Conservation (phyloP, 1,140 invertebrate species). For the Brachionus rubens region DNA sequence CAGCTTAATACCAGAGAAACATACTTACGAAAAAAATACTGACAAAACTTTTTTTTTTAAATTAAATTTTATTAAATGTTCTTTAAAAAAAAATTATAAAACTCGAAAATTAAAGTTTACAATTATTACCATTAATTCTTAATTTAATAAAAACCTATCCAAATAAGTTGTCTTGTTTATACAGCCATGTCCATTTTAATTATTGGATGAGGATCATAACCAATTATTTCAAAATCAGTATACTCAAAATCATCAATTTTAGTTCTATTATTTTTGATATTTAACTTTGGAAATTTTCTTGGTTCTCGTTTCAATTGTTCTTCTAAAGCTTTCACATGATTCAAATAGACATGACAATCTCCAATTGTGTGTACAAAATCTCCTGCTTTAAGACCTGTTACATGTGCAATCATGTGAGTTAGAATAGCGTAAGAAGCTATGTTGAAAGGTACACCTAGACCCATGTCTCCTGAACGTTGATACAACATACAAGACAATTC, state of each 20-base stretch:
- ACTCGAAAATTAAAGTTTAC: no score
- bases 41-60: no score
- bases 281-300: constrained; percentile 76
- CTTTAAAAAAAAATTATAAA: no score
- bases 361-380: constrained; percentile 95
- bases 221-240: constrained; percentile 81
- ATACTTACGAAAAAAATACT: no score
- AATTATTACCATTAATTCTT: no score
- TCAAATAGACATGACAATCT: constrained; percentile 91
- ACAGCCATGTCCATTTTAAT: constrained; percentile 92
- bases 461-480: constrained; percentile 95
- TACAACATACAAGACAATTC: constrained; percentile 83
- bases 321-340: constrained; percentile 81
- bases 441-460: constrained; percentile 95
- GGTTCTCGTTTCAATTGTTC: constrained; percentile 79
- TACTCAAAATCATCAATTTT: constrained; percentile 83
- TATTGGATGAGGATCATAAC: constrained; percentile 84
- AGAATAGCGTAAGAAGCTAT: constrained; percentile 93
- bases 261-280: constrained; percentile 65
- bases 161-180: neutral
- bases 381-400: constrained; percentile 82
- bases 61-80: no score
- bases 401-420: constrained; percentile 91
- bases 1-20: no score
- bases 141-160: no score